Evolutionary conservation across 2,113 vertebrate genomes (phyloP).

Genomic region (Cnemophilus loriae): DNA sequence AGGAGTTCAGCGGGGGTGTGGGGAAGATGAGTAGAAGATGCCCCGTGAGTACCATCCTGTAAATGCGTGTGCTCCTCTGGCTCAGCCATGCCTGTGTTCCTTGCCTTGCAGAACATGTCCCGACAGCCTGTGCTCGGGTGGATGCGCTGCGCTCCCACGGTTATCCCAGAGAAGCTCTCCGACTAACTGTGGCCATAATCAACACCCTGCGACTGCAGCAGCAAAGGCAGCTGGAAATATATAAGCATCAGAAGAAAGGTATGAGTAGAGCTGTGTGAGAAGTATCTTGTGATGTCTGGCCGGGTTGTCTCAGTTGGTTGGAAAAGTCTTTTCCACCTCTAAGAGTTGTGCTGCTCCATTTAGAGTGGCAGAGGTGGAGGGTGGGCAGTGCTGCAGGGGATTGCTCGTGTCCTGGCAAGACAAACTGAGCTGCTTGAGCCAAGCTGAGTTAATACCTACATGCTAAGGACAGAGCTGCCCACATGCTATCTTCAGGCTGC

Average conservation of each 20-base stretch:
- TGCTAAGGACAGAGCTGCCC: neutral
- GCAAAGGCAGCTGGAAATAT: slow-evolving; percentile 95
- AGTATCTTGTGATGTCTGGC: neutral
- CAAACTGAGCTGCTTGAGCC: neutral
- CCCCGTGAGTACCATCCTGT: rapidly evolving
- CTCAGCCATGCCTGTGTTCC: neutral
- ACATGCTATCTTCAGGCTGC: neutral
- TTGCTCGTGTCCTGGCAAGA: neutral
- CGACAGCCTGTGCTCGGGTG: slow-evolving; percentile 94
- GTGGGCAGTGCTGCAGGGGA: neutral
- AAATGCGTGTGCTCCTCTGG: neutral
- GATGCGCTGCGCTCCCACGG: slow-evolving; percentile 96
- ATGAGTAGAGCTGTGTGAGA: neutral
- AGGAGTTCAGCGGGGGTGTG: neutral
- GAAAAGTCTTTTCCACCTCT: neutral
- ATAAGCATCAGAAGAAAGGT: slow-evolving; percentile 99
- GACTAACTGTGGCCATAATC: slow-evolving; percentile 95
- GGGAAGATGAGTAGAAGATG: neutral
- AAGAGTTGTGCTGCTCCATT: neutral
- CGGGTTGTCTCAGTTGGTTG: neutral
- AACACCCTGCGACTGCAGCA: slow-evolving; percentile 95
- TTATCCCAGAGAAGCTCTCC: slow-evolving; percentile 93
- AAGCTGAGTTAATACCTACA: neutral
- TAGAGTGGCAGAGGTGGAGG: neutral
- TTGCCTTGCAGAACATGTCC: slow-evolving; percentile 87